Evolutionary conservation across 2,113 vertebrate genomes (phyloP), one percentile per base, ranked within the genome.

Genomic region (Cacatua alba): DNA sequence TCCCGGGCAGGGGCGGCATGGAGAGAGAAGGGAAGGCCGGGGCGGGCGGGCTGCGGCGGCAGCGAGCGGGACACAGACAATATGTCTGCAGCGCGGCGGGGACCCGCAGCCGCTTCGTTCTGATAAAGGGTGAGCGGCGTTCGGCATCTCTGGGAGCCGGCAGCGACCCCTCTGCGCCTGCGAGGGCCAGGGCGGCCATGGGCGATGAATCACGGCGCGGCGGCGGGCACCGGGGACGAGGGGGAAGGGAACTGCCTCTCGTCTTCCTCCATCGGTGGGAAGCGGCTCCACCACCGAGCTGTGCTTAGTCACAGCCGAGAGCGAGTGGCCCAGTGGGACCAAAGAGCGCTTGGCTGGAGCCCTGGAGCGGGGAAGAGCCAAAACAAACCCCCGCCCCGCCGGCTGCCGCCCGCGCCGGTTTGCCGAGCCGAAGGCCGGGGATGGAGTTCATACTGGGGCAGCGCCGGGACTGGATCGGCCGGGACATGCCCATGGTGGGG

Each of bases 211-310:
- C 88, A 59, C 71, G 33, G 80, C 28, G 17, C 37, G 37, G 51
- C 29, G 29, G 76, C 12, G 71, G 87, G 82, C 68, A 23, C 41
- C 13, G 35, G 49, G 65, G 69, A 9, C 16, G 29, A 18, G 83
- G 74, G 72, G 93, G 89, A 69, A 68, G 84, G 90, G 88, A 96
- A 46, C 67, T 8, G 94, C 91, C 67, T 64, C 70, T 86, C 48
- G n/a, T 82, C 88, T 96, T 94, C 96, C 94, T 95, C 90, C 94
- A 21, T 17, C 51, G 60, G 68, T 76, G 92, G 92, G 88, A 91
- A 84, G 79, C 59, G 24, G 85, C 82, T 62, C 70, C 39, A 29
- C 57, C 72, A 23, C 76, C 6, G 48, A 78, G 74, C 94, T 48
- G 33, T 84, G 84, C 86, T 93, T 95, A 82, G 94, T 94, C 92